phyloP scores from a whole-genome alignment of 2,797 vertebrate genomes.

The Tenualosa ilisha region DNA sequence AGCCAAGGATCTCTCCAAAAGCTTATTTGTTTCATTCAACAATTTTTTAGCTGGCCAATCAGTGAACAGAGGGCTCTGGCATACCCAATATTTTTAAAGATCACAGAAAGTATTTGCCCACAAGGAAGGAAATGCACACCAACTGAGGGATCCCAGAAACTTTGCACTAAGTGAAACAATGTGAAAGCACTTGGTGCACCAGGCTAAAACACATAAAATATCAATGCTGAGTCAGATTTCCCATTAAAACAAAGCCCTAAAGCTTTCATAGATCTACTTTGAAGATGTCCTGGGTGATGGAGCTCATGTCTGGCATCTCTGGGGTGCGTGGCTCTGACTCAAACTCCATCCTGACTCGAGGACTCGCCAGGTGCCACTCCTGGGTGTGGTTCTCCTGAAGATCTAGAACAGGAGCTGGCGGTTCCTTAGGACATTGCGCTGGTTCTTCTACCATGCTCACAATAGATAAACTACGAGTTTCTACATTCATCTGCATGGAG shows the following conservation, averaged over 20 bases:
- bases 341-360: slow-evolving; percentile 62
- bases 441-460: slow-evolving; percentile 31
- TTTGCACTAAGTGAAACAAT: too few species aligned
- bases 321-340: slow-evolving; percentile 75
- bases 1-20: too few species aligned
- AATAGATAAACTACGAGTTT: neutral
- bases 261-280: slow-evolving; percentile 62
- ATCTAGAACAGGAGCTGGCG: slow-evolving; percentile 39
- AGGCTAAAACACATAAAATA: too few species aligned
- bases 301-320: slow-evolving; percentile 85
- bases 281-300: slow-evolving; percentile 75
- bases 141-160: too few species aligned
- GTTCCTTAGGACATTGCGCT: slow-evolving; percentile 31
- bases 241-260: neutral
- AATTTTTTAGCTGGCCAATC: too few species aligned
- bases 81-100: too few species aligned
- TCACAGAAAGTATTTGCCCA: too few species aligned
- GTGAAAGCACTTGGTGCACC: too few species aligned
- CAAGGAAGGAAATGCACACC: too few species aligned
- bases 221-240: too few species aligned
- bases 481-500: neutral
- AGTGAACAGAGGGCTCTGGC: too few species aligned
- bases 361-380: slow-evolving; percentile 67
- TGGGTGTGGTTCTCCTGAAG: slow-evolving; percentile 62
- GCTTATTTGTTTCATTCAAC: too few species aligned